phyloP scores from a whole-genome alignment of 2,888 invertebrate genomes.

The Harmothoe impar region DNA sequence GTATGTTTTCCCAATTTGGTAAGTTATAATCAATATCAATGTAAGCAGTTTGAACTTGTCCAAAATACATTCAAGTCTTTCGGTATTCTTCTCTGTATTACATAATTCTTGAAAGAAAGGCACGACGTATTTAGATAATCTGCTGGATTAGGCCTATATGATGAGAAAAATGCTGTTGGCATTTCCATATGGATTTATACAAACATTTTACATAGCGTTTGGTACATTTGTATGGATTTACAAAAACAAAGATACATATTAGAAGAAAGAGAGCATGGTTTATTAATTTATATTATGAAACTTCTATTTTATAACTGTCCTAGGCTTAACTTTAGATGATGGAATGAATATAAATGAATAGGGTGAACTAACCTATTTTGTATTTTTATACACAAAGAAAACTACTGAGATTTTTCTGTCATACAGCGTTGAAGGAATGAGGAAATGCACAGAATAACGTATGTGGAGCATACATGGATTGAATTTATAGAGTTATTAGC shows the following conservation, averaged over 20 bases:
- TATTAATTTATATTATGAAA: not conserved
- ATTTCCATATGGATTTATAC: slow-evolving; percentile 8
- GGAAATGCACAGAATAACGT: not conserved
- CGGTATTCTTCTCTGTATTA: not conserved
- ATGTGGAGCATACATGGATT: slow-evolving; percentile 6
- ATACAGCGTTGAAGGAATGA: not conserved
- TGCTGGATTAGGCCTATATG: not conserved
- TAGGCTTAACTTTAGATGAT: not conserved
- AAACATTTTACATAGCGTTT: slow-evolving; percentile 1
- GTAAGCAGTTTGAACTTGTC: not conserved
- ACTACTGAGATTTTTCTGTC: not conserved
- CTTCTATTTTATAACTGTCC: not conserved
- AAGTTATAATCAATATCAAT: not conserved
- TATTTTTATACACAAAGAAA: not conserved
- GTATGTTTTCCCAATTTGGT: not conserved
- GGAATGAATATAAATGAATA: slow-evolving; percentile 22
- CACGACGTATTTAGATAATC: not conserved
- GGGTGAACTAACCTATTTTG: not conserved
- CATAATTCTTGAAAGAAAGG: not conserved
- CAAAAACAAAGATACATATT: not conserved
- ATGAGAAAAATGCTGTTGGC: not conserved
- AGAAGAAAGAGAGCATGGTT: not conserved
- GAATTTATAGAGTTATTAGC: slow-evolving; percentile 8
- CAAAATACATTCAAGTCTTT: not conserved
- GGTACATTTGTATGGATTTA: slow-evolving; percentile 9